Evolutionary conservation across 1,140 invertebrate genomes (phyloP).

Genomic region (Brachionus plicatilis): DNA sequence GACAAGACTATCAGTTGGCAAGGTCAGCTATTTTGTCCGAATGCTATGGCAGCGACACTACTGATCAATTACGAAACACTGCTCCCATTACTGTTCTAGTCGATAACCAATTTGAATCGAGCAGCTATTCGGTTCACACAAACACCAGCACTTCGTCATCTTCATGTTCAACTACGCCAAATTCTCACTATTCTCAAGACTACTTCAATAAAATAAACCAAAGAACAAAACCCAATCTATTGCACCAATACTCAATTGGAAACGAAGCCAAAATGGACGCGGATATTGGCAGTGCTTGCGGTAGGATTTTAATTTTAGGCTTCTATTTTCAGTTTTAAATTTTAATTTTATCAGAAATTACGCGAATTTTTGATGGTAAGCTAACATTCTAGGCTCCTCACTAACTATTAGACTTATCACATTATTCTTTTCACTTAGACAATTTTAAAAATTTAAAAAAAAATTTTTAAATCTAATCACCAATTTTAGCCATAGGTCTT

Average conservation of each 20-base stretch:
- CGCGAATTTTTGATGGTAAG: conserved; percentile 9
- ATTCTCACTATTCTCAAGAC: conserved; percentile 19
- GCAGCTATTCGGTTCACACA: conserved; percentile 7
- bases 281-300: conserved; percentile 36
- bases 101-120: neutral
- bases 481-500: neutral
- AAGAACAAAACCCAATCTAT: neutral
- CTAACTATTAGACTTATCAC: conserved; percentile 8
- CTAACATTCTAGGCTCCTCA: neutral
- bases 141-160: conserved; percentile 9
- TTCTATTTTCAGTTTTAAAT: neutral
- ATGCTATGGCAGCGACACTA: neutral
- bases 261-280: neutral
- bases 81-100: neutral
- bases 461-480: neutral
- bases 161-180: conserved; percentile 36
- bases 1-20: neutral
- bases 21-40: neutral
- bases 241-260: neutral
- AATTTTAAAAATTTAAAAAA: neutral
- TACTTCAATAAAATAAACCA: neutral
- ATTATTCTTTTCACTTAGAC: neutral
- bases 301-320: neutral
- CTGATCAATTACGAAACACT: neutral
- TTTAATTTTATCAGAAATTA: conserved; percentile 13